These are phyloP conservation scores for Pinna nobilis DNA, from an alignment of 1,140 invertebrate species.

Conservation along the genomic window DNA sequence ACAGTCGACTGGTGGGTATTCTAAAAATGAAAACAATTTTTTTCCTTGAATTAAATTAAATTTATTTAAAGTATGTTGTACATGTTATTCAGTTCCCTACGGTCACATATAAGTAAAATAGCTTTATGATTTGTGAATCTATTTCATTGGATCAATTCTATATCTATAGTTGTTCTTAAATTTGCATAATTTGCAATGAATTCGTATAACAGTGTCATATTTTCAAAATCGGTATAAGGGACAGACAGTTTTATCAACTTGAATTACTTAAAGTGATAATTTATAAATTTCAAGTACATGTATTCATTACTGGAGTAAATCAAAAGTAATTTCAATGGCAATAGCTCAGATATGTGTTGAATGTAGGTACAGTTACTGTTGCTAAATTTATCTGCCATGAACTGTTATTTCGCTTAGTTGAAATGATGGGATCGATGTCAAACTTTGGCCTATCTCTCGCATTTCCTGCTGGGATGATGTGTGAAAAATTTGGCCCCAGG, in stretches of 20 bases:
- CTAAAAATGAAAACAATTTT: background rate
- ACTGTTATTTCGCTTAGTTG: constrained; percentile 49
- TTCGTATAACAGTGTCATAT: too few relatives aligned
- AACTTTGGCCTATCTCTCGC: constrained; percentile 64
- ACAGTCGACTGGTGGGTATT: constrained; percentile 48
- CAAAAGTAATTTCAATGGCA: background rate
- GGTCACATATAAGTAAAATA: too few relatives aligned
- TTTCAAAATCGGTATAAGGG: too few relatives aligned
- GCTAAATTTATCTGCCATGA: background rate
- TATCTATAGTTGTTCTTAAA: too few relatives aligned
- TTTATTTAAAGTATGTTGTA: background rate
- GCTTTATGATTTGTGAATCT: too few relatives aligned
- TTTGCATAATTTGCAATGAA: too few relatives aligned
- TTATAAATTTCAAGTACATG: too few relatives aligned
- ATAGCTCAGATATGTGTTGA: background rate
- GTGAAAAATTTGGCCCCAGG: constrained; percentile 52
- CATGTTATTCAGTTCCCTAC: background rate
- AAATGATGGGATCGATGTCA: constrained; percentile 60
- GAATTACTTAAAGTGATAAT: too few relatives aligned
- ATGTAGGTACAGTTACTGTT: background rate
- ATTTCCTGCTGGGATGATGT: constrained; percentile 59
- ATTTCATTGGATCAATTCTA: too few relatives aligned
- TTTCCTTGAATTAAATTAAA: background rate
- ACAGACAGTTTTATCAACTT: too few relatives aligned
- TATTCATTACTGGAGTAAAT: background rate